Conservation (phyloP, 35 echinoderm and acorn worm species). For the Lytechinus variegatus region DNA sequence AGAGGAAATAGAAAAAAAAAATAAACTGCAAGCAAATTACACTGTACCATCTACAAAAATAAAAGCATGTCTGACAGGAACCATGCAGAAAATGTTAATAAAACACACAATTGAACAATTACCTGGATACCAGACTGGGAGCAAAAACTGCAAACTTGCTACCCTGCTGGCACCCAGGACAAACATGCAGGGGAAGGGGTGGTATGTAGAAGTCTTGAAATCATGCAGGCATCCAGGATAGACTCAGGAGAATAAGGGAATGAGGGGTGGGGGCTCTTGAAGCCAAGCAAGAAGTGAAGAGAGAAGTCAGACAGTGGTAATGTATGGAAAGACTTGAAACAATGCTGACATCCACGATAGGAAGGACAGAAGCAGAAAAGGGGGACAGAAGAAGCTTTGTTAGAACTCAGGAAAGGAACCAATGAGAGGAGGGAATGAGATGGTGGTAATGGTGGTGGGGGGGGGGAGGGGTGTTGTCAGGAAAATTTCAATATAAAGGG, state of each 20-base stretch:
- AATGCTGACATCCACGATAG: background rate
- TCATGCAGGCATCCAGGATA: background rate
- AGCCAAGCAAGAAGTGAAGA: background rate
- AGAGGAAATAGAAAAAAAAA: background rate
- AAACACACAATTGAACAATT: background rate
- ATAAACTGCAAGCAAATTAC: background rate
- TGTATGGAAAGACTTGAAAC: background rate
- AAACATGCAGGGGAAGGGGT: background rate
- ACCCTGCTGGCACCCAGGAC: constrained; percentile 32
- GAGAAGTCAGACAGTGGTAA: background rate
- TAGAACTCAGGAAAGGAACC: background rate
- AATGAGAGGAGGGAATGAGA: too few relatives aligned
- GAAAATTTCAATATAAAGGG: background rate
- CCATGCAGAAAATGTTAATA: background rate
- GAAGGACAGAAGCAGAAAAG: background rate
- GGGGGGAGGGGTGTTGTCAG: too few relatives aligned
- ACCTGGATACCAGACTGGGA: constrained; percentile 30
- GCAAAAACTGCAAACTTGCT: constrained; percentile 15
- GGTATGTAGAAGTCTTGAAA: background rate
- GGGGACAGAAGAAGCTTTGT: background rate
- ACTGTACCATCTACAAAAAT: too few relatives aligned
- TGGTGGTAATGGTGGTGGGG: too few relatives aligned
- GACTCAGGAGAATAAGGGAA: background rate
- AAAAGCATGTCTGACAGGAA: background rate
- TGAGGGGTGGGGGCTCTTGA: background rate